Percentiles rank a stretch among this genome's conserved stretches.
These are phyloP conservation scores for Indicator indicator DNA, from an alignment of 2,113 vertebrate species.

Conservation along the genomic window DNA sequence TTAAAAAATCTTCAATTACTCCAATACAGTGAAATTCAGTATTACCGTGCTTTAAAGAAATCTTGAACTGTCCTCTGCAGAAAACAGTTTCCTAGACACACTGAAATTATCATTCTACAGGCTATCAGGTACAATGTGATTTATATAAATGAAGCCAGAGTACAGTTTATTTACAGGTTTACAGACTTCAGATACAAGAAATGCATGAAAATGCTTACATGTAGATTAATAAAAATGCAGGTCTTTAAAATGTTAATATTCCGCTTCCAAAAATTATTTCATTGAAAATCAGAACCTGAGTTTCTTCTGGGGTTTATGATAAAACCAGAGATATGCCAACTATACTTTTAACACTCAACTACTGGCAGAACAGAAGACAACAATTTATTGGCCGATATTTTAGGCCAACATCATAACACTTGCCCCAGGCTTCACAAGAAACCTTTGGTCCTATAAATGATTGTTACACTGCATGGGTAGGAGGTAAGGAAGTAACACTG, in stretches of 20 bases:
- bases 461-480: accelerated
- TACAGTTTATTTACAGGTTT: background rate
- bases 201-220: background rate
- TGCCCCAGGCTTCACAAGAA: background rate
- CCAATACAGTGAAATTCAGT: background rate
- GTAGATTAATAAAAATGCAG: background rate
- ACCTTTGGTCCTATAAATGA: background rate
- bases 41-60: background rate
- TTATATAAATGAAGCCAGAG: background rate
- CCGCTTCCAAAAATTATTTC: background rate
- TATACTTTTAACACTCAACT: background rate
- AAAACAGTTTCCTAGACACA: background rate
- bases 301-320: background rate
- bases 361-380: background rate
- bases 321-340: background rate
- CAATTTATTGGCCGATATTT: background rate
- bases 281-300: background rate
- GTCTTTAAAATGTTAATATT: background rate
- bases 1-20: background rate
- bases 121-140: background rate
- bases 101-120: background rate
- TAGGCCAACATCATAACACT: background rate
- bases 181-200: background rate
- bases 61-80: background rate
- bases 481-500: background rate